Base-by-base conservation (phyloP, 92 coral and sea anemone species). In the Montipora capitata region DNA sequence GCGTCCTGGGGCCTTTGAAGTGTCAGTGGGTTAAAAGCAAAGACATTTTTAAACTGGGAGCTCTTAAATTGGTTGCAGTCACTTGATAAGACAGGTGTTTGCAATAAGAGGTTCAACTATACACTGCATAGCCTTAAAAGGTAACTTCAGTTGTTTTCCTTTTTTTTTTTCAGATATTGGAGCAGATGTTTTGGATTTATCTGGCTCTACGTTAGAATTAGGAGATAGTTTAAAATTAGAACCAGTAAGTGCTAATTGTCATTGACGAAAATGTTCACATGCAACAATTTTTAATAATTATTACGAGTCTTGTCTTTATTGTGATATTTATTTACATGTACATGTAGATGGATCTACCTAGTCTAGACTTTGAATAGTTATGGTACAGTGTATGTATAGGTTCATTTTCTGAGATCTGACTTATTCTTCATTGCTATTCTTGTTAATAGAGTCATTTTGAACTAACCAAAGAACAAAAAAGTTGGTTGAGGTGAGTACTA, bases 121-220 rank as follows among this genome's bases (percentile, higher is more conserved):
- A 27, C 35, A 27, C 35, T 27, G 35, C 35, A 27, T 27, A 27
- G 35, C 35, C 15, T 12, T 3, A 13, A 13, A 59, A 11, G 17
- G 6, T 11, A 4, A 12, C 17, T 14, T 13, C 11, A 20, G 38
- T 17, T 61, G 18, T 17, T 8, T 42, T 13, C 5, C 10, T 63
- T 4, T 7, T 40, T 44, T 10, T 44, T 40, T 77, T 75, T 62
- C 80, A 97, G 99, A 97, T 83, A 91, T 97, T 74, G 99, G 98
- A 70, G 99, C 98, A 43, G 99, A 97, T 92, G 97, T 97, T 10
- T 69, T 97, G 41, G 99, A 97, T 78, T 89, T 97, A 73, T 92
- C 99, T 70, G 99, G 99, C 12, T 64, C 96, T 78, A 94, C 98
- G 20, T 27, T 97, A 62, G 91, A 97, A 35, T 84, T 94, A 9